Base-by-base conservation (phyloP, 1,140 invertebrate genomes). In the Rhopalosiphum padi region DNA sequence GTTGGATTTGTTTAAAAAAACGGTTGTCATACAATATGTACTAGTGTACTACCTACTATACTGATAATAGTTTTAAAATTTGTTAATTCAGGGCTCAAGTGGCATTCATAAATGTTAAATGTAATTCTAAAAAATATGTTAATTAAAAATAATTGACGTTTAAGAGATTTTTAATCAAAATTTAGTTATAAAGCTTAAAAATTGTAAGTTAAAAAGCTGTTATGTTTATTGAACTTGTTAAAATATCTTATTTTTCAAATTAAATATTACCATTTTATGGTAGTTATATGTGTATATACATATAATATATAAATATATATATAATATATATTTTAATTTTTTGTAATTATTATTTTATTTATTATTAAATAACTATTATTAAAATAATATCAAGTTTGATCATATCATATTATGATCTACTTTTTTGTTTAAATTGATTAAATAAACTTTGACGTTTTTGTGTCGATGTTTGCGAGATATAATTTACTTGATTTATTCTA, bases 401-500 rank as follows among this genome's bases (percentile, higher is more conserved):
- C 35, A 43, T 41, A 21, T 43, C 2, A 37, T 41, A 35, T 43
- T 23, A 37, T 25, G 22, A 85, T 85, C 9, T 85, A 85, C 21
- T 43, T 0, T 21, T 43, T 43, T 86, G 25, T 46, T n/a, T 86
- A 30, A 30, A n/a, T 86, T 25, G 4, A 18, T 11, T 46, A 86
- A 37, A 46, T 21, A 87, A 87, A 48, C 30, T 87, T 46, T 87
- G 85, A 87, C 43, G 30, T n/a, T 25, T 15, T 87, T 25, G 25
- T 87, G 43, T 87, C 85, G 46, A 87, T n/a, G 43, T 48, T 48
- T n/a, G 25, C 6, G 43, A 48, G 86, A 18, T 48, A 48, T n/a
- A 87, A 68, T 87, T 87, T 87, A 87, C 43, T 87, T 30, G 23
- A 87, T 87, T 43, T 48, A 87, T 48, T 48, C 30, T 87, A 30